Conservation (phyloP, 2,113 vertebrate genomes). For the Tenebrosternarchus preto region DNA sequence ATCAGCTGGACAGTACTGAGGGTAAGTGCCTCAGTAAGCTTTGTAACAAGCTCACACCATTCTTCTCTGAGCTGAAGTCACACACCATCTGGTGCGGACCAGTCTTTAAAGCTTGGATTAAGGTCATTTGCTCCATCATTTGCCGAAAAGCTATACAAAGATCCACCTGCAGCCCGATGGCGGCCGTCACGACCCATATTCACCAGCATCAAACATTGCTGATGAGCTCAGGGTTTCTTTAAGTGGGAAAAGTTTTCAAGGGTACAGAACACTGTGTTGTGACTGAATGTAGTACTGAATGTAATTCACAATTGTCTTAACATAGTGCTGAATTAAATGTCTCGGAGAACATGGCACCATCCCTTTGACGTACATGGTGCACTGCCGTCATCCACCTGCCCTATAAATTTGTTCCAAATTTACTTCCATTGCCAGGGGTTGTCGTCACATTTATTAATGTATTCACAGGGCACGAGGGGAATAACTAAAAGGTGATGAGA, state of each 20-base stretch:
- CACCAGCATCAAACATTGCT: no score
- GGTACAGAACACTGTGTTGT: background rate
- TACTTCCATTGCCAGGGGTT: no score
- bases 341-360: no score
- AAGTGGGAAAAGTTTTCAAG: background rate
- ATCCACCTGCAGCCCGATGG: background rate
- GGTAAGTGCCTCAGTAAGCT: background rate
- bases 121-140: constrained; percentile 7
- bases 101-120: constrained; percentile 11
- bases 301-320: no score
- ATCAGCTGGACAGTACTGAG: background rate
- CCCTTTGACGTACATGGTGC: no score
- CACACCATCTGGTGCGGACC: background rate
- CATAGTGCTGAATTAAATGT: no score
- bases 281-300: no score
- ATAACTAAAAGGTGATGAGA: no score
- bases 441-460: no score
- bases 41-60: background rate
- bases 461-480: no score
- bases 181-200: background rate
- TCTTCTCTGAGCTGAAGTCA: background rate
- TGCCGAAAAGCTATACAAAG: background rate
- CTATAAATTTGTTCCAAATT: no score
- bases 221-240: background rate
- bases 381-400: no score